These are phyloP conservation scores for Notamacropus eugenii DNA, from an alignment of 2,797 vertebrate species.

Conservation along the genomic window DNA sequence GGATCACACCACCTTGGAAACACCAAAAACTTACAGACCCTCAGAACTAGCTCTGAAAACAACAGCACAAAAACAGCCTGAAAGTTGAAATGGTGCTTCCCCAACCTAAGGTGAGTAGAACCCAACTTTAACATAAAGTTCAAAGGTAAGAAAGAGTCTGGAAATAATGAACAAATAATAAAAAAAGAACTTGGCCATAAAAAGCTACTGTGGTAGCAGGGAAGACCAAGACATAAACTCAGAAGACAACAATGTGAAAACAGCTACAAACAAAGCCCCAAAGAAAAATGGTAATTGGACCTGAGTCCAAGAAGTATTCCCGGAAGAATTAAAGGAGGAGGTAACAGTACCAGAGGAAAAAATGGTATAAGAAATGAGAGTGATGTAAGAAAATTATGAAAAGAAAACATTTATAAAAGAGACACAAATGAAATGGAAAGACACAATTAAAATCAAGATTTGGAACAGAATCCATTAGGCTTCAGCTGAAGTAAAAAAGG, in stretches of 20 bases:
- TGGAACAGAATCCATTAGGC: neutral
- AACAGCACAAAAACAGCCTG: neutral
- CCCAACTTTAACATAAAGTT: neutral
- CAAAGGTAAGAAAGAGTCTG: neutral
- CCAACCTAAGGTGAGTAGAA: neutral
- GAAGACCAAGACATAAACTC: neutral
- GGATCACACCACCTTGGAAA: neutral
- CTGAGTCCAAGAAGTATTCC: neutral
- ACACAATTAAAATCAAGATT: neutral
- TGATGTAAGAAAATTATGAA: neutral
- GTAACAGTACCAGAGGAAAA: neutral
- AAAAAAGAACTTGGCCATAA: neutral
- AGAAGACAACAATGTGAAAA: neutral
- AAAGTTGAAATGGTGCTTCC: neutral
- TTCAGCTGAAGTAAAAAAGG: neutral
- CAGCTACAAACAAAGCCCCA: neutral
- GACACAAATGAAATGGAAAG: neutral
- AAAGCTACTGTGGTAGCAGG: neutral
- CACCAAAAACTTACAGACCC: neutral
- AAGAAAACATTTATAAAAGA: neutral
- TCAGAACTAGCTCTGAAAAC: neutral
- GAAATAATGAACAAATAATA: neutral
- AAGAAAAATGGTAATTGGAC: neutral
- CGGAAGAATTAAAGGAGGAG: neutral
- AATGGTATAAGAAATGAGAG: neutral